Evolutionary conservation across 2,113 vertebrate genomes (phyloP), one percentile per base, ranked within the genome.

Genomic region (Ochotona princeps): DNA sequence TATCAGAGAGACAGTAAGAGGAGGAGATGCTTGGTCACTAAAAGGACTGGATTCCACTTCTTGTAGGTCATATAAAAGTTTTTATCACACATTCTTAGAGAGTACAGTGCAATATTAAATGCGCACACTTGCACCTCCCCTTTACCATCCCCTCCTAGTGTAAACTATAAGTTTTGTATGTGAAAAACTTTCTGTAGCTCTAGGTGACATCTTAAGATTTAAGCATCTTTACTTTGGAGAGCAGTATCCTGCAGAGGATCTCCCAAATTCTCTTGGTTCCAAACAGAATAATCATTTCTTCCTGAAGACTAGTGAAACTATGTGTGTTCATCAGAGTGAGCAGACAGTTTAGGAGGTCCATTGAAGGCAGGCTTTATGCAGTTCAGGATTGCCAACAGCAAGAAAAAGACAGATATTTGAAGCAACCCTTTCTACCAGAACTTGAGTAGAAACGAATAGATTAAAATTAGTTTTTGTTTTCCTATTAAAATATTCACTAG

Each of bases 171-270:
- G 38, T 89, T 63, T 66, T 47, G 28, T 79, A 63, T 2, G 76
- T 20, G 54, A 83, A 92, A 87, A 57, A 92, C 83, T 67, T 61
- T 87, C 44, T 86, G 23, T 13, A 63, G 18, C 51, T 44, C 60
- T 84, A 88, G 74, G 38, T 3, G 30, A 14, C 30, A 91, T 30
- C 21, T 76, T 93, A 83, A 73, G 57, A 93, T 91, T 7, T n/a
- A 32, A 81, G 57, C 75, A 20, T 66, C 54, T 57, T 57, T 17
- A 57, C 74, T 61, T 84, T 88, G 57, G n/a, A 94, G 57, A 28
- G 38, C 82, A 3, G 2, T 32, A 28, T 90, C 83, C 65, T 75
- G n/a, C 20, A 87, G 74, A 60, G 73, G 67, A 67, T 47, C 30
- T 92, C 23, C 28, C 32, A 66, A 15, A 85, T 86, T 4, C n/a